Evolutionary conservation across 2,797 vertebrate species (phyloP).

Genomic region (Lagorchestes hirsutus): DNA sequence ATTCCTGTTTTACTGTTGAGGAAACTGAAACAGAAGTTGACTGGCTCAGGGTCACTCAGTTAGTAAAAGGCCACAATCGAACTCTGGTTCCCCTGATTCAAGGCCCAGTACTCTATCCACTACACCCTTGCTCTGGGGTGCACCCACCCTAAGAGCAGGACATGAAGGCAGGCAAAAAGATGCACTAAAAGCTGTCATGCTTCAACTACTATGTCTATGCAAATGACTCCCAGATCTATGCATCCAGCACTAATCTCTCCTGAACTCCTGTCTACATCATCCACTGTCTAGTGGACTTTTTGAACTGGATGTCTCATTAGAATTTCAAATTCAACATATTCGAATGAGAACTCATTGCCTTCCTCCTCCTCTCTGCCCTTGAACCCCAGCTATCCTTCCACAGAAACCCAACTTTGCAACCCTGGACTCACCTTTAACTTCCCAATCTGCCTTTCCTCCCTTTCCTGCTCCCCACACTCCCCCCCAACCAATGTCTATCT

Average conservation of each 20-base stretch:
- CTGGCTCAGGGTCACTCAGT: neutral
- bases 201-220: neutral
- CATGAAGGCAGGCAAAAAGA: neutral
- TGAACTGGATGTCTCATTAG: neutral
- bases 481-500: neutral
- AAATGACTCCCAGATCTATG: neutral
- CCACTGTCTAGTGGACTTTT: neutral
- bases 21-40: neutral
- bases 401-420: neutral
- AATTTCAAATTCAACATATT: neutral
- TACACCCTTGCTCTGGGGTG: neutral
- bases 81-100: neutral
- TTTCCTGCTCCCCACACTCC: neutral
- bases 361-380: neutral
- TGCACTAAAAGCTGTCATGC: neutral
- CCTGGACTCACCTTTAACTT: neutral
- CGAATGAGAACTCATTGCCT: neutral
- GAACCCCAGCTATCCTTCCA: neutral
- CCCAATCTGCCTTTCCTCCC: neutral
- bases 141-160: neutral
- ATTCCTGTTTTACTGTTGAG: neutral
- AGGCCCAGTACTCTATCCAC: neutral
- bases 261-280: neutral
- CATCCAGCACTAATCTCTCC: neutral
- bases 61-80: neutral